Conservation (phyloP, 2,888 invertebrate genomes). For the Adelognathus sp. region DNA sequence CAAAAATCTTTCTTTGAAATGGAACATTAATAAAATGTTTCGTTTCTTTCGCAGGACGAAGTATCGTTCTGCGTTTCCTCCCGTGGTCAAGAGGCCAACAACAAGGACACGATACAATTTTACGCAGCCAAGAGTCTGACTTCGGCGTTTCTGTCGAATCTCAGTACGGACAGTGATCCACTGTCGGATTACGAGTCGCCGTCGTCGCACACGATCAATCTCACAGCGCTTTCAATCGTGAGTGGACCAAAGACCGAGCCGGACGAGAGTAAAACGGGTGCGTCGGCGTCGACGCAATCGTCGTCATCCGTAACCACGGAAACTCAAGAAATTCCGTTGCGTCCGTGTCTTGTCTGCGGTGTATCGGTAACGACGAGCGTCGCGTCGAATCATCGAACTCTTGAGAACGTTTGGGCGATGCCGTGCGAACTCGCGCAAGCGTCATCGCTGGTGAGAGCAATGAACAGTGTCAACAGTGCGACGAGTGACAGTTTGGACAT, state of each 20-base stretch:
- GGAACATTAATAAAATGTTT: background rate
- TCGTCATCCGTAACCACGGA: slow-evolving; percentile 60
- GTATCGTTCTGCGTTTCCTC: slow-evolving; percentile 81
- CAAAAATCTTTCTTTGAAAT: background rate
- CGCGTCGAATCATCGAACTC: slow-evolving; percentile 73
- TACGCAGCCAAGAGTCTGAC: slow-evolving; percentile 72
- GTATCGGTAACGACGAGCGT: slow-evolving; percentile 77
- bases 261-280: slow-evolving; percentile 56
- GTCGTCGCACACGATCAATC: slow-evolving; percentile 74
- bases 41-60: slow-evolving; percentile 79
- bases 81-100: slow-evolving; percentile 76
- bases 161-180: slow-evolving; percentile 71
- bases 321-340: slow-evolving; percentile 69
- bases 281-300: slow-evolving; percentile 52
- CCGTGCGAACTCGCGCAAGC: slow-evolving; percentile 77
- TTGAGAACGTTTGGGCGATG: slow-evolving; percentile 79
- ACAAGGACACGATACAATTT: slow-evolving; percentile 76
- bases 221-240: slow-evolving; percentile 82
- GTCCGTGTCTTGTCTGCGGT: slow-evolving; percentile 83
- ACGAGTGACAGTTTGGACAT: slow-evolving; percentile 81
- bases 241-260: slow-evolving; percentile 71
- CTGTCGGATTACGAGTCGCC: slow-evolving; percentile 71
- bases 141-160: slow-evolving; percentile 71
- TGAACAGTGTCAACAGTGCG: slow-evolving; percentile 90
- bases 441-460: slow-evolving; percentile 85